These are phyloP conservation scores for Orchestia grillus DNA, from an alignment of 1,140 invertebrate species.

Conservation along the genomic window DNA sequence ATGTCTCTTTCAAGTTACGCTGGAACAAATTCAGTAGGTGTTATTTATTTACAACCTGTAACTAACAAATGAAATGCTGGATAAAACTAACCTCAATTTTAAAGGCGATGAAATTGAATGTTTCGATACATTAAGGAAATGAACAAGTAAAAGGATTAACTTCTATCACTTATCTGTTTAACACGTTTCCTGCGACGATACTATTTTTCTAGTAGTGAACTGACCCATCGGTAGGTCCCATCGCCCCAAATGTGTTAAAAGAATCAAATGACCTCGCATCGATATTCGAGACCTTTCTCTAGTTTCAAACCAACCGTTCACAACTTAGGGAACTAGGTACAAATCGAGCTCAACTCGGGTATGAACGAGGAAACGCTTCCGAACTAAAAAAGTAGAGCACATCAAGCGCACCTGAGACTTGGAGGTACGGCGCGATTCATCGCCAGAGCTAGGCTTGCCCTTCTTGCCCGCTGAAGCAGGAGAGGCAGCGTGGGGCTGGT, in stretches of 20 bases:
- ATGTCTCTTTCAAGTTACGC: not conserved
- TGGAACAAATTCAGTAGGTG: not conserved
- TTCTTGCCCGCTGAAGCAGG: not conserved
- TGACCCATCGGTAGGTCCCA: no score
- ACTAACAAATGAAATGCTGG: not conserved
- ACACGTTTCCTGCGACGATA: no score
- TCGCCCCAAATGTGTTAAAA: not conserved
- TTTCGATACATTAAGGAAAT: not conserved
- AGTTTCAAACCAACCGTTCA: not conserved
- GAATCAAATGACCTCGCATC: not conserved
- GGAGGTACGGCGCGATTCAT: not conserved
- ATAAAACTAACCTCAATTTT: not conserved
- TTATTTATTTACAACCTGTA: not conserved
- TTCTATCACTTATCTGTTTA: not conserved
- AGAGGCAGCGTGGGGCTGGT: not conserved
- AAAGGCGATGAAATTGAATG: not conserved
- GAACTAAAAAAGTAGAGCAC: not conserved
- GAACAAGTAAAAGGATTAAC: not conserved
- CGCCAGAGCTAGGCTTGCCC: not conserved
- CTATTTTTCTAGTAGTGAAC: no score
- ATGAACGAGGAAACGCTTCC: not conserved
- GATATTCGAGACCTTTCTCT: not conserved
- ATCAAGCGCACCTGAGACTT: constrained; percentile 12
- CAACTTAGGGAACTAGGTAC: not conserved
- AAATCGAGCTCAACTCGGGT: not conserved